These are phyloP conservation scores for Ganaspis sp. DNA, from an alignment of 1,140 invertebrate species.

Conservation along the genomic window DNA sequence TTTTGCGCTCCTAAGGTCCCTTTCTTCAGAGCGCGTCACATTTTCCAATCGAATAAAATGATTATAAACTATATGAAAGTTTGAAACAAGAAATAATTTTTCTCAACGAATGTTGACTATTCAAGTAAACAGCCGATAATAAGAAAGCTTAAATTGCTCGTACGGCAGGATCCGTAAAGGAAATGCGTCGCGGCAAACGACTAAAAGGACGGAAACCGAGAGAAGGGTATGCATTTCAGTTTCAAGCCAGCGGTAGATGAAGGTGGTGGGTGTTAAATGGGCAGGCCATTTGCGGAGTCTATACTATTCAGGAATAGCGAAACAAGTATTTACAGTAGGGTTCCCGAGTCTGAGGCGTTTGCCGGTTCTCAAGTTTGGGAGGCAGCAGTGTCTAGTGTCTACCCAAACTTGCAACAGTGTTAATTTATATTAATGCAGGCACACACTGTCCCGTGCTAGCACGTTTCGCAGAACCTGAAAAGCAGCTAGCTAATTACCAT, in stretches of 20 bases:
- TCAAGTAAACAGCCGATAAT: not conserved
- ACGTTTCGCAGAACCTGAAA: slow-evolving; percentile 22
- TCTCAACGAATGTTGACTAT: too few species aligned
- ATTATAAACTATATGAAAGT: too few species aligned
- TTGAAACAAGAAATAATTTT: too few species aligned
- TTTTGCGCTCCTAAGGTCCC: too few species aligned
- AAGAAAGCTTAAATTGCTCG: slow-evolving; percentile 30
- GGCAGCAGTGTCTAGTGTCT: slow-evolving; percentile 37
- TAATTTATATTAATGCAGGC: slow-evolving; percentile 65
- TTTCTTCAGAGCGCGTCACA: too few species aligned
- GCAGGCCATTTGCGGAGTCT: slow-evolving; percentile 54
- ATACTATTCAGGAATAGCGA: slow-evolving; percentile 46
- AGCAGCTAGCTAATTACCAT: slow-evolving; percentile 41
- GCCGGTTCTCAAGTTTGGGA: slow-evolving; percentile 33
- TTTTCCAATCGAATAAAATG: too few species aligned
- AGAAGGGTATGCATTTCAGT: slow-evolving; percentile 51
- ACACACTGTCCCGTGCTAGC: slow-evolving; percentile 43
- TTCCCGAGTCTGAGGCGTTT: not conserved
- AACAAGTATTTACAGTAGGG: slow-evolving; percentile 49
- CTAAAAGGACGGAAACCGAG: slow-evolving; percentile 43
- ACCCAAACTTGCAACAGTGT: slow-evolving; percentile 49
- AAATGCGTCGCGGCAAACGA: slow-evolving; percentile 44
- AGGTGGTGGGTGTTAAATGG: slow-evolving; percentile 46
- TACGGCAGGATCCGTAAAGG: slow-evolving; percentile 38
- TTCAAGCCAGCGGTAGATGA: slow-evolving; percentile 36